These are phyloP conservation scores for Sialis lutaria DNA, from an alignment of 2,888 invertebrate species.

Conservation along the genomic window DNA sequence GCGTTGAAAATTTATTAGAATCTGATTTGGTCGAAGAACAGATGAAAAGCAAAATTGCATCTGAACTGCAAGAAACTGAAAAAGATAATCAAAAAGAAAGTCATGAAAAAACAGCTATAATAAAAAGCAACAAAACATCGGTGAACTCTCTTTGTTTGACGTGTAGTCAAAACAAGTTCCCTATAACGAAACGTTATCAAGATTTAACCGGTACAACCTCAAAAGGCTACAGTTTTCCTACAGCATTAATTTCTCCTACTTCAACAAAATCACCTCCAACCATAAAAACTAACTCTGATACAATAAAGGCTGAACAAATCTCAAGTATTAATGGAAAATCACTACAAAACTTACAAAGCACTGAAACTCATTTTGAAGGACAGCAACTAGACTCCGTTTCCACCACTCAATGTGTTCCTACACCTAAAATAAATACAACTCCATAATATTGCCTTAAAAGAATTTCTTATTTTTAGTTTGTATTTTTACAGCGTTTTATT, in stretches of 20 bases:
- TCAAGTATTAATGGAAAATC: no score
- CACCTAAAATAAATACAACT: slow-evolving; percentile 1
- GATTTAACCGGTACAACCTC: not conserved
- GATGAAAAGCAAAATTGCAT: not conserved
- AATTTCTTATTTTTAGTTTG: not conserved
- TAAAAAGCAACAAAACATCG: slow-evolving; percentile 16
- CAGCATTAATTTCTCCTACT: slow-evolving; percentile 1
- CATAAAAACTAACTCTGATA: no score
- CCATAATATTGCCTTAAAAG: slow-evolving; percentile 3
- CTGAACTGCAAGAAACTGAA: not conserved
- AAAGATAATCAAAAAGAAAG: not conserved
- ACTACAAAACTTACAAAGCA: no score
- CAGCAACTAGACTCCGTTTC: slow-evolving; percentile 1
- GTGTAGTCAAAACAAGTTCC: slow-evolving; percentile 40
- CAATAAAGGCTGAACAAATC: no score
- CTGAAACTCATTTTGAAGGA: no score
- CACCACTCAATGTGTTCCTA: slow-evolving; percentile 5
- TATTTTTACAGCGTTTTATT: not conserved
- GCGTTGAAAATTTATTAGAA: slow-evolving; percentile 24
- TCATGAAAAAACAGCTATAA: slow-evolving; percentile 8
- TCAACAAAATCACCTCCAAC: slow-evolving; percentile 1
- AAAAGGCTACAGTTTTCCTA: not conserved
- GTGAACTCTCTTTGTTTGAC: slow-evolving; percentile 29
- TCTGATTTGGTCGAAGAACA: not conserved
- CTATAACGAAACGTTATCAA: slow-evolving; percentile 26